phyloP scores from a whole-genome alignment of 2,797 vertebrate species.

The Garrulus glandarius region DNA sequence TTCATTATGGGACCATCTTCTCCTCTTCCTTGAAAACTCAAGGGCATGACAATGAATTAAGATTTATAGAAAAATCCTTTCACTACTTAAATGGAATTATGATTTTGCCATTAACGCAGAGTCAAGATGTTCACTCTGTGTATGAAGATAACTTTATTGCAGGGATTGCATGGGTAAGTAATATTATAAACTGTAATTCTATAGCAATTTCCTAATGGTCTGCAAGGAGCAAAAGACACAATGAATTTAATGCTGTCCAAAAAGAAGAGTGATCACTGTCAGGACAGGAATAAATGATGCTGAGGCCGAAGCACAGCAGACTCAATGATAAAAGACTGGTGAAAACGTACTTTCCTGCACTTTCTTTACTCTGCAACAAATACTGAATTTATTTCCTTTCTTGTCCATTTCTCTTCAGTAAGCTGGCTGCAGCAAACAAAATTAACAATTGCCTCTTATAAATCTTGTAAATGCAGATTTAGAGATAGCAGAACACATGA shows the following conservation, averaged over 20 bases:
- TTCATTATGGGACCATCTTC: neutral
- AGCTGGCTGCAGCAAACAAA: constrained; percentile 32
- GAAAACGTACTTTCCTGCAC: neutral
- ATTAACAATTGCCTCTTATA: constrained; percentile 37
- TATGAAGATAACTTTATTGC: constrained; percentile 24
- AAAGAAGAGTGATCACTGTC: neutral
- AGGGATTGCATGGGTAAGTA: neutral
- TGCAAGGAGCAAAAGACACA: neutral
- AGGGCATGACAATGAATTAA: constrained; percentile 8
- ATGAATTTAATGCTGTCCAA: neutral
- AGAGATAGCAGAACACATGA: constrained; percentile 33
- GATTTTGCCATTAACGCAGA: constrained; percentile 18
- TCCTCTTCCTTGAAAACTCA: neutral
- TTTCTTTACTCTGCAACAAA: constrained; percentile 2
- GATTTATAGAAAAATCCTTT: constrained; percentile 23
- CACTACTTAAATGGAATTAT: neutral
- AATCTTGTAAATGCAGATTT: constrained; percentile 38
- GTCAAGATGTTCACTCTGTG: neutral
- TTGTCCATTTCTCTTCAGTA: neutral
- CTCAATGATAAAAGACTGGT: neutral
- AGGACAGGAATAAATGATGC: neutral
- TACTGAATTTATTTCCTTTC: constrained; percentile 20
- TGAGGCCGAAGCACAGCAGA: neutral
- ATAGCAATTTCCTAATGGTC: constrained; percentile 3
- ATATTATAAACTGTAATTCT: constrained; percentile 7